Percentiles rank a stretch among this genome's conserved stretches.
Conservation (phyloP, 1,140 invertebrate genomes). For the Solen grandis region DNA sequence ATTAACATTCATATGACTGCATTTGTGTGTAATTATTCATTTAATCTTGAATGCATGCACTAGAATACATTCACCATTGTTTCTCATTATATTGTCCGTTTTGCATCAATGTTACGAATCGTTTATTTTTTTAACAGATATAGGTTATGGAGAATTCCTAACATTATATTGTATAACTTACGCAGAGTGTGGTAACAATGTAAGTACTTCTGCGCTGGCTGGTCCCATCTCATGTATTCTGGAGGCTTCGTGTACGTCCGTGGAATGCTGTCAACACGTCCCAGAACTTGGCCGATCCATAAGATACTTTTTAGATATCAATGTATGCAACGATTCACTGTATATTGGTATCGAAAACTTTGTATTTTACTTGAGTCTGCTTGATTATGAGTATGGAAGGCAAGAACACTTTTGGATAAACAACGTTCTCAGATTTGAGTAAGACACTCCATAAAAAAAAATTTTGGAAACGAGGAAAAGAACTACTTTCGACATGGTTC, state of each 20-base stretch:
- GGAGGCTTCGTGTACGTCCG: neutral
- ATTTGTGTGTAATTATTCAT: no score
- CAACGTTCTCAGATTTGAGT: neutral
- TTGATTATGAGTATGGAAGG: neutral
- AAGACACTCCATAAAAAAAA: neutral
- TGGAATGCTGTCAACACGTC: neutral
- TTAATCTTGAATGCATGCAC: no score
- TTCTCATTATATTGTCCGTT: no score
- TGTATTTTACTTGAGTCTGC: neutral
- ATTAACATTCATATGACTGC: no score
- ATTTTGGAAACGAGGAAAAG: neutral
- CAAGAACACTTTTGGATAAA: neutral
- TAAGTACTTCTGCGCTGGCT: neutral
- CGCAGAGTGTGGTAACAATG: neutral
- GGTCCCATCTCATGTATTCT: neutral
- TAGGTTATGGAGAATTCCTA: no score
- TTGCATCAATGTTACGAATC: no score
- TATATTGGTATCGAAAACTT: neutral
- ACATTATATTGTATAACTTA: no score
- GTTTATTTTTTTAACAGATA: no score
- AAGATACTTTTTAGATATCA: neutral
- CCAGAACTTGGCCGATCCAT: neutral
- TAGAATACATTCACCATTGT: no score
- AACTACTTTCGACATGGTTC: no score
- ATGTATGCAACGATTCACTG: neutral